Conservation (phyloP, 2,113 vertebrate species). For the Picathartes gymnocephalus region DNA sequence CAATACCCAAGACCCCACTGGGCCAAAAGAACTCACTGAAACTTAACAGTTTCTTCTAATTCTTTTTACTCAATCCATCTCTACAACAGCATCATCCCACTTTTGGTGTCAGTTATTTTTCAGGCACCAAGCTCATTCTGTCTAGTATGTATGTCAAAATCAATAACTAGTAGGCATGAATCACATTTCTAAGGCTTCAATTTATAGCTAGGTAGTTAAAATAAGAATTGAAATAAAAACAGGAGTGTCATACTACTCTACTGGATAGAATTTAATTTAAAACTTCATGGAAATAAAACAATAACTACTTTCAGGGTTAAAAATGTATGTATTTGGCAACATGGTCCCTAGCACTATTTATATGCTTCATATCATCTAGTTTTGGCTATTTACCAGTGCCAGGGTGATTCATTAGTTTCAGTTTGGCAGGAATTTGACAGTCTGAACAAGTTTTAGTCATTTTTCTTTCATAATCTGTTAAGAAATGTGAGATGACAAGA, state of each 20-base stretch:
- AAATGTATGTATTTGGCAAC: neutral
- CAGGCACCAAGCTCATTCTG: neutral
- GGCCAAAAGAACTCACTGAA: neutral
- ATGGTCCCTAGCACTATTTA: neutral
- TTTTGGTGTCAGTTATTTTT: neutral
- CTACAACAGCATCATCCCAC: neutral
- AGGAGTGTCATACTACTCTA: neutral
- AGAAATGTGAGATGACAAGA: neutral
- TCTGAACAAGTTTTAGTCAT: neutral
- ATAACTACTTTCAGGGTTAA: neutral
- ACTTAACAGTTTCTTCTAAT: neutral
- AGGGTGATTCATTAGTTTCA: neutral
- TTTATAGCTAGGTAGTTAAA: neutral
- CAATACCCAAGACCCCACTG: neutral
- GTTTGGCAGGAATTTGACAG: neutral
- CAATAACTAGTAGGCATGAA: neutral
- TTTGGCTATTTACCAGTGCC: neutral
- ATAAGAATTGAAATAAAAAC: neutral
- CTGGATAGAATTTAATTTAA: neutral
- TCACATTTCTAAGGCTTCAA: neutral
- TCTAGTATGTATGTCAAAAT: neutral
- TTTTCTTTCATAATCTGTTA: constrained; percentile 37
- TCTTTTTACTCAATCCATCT: neutral
- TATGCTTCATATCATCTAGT: neutral
- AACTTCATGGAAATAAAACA: neutral